A percentile compares a stretch with the other conserved stretches of the same genome.
Evolutionary conservation across 1,140 invertebrate species (phyloP).

Genomic region (Drosophila suzukii): DNA sequence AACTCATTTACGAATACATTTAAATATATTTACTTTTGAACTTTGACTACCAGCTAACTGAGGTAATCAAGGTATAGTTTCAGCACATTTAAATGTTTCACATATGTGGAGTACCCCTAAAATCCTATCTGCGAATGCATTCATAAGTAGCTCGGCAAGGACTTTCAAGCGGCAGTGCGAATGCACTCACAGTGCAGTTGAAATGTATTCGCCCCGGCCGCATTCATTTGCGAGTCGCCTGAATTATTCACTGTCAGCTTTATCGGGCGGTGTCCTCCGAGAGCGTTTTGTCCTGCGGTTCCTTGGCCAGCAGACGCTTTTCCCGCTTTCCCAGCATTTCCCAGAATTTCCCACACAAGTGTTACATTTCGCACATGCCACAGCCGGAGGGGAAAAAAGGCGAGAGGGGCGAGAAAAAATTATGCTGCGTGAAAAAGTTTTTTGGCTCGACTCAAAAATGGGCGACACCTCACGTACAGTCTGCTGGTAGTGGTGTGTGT

Average conservation of each 20-base stretch:
- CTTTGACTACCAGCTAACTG: too few species aligned
- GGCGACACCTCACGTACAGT: slow-evolving; percentile 65
- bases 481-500: slow-evolving; percentile 15
- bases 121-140: background rate
- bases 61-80: background rate
- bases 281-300: slow-evolving; percentile 54
- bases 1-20: too few species aligned
- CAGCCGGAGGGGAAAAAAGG: slow-evolving; percentile 25
- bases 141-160: background rate
- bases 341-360: slow-evolving; percentile 9
- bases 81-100: background rate
- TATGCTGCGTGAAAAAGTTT: slow-evolving; percentile 60
- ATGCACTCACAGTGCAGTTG: slow-evolving; percentile 24
- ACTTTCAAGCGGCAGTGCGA: background rate
- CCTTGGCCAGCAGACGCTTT: slow-evolving; percentile 22
- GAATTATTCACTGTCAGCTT: slow-evolving; percentile 49
- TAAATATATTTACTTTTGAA: too few species aligned
- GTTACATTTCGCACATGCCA: slow-evolving; percentile 50
- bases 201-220: slow-evolving; percentile 1
- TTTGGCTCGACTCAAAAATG: slow-evolving; percentile 63
- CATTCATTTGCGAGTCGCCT: slow-evolving; percentile 11
- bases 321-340: slow-evolving; percentile 11
- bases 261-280: slow-evolving; percentile 41
- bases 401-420: slow-evolving; percentile 35
- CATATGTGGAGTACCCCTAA: background rate